Evolutionary conservation across 1,140 invertebrate species (phyloP).

Genomic region (Drosophila murphyi): DNA sequence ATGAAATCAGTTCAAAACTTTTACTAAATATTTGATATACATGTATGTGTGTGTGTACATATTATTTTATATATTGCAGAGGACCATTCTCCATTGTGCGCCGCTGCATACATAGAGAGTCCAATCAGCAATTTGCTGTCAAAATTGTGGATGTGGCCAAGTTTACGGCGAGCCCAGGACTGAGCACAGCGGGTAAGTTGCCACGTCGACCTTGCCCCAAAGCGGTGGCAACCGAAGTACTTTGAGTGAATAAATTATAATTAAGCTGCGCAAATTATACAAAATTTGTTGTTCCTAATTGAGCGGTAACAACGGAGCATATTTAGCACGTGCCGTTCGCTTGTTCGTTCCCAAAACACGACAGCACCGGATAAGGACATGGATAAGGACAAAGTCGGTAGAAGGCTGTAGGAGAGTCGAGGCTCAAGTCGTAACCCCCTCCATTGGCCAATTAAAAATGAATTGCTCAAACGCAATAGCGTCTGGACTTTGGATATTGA

Average conservation of each 20-base stretch:
- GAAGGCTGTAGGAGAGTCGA: background rate
- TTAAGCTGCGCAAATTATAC: conserved; percentile 80
- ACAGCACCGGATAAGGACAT: background rate
- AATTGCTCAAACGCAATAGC: conserved; percentile 73
- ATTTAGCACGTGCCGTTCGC: conserved; percentile 38
- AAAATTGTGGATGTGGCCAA: conserved; percentile 99
- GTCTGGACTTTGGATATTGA: conserved; percentile 62
- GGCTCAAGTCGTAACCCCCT: conserved; percentile 16
- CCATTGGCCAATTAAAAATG: conserved; percentile 70
- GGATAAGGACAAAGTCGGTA: too few relatives aligned
- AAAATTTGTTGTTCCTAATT: conserved; percentile 74
- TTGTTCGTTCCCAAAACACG: background rate
- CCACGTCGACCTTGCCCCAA: conserved; percentile 44
- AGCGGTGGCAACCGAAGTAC: conserved; percentile 8
- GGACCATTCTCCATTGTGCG: conserved; percentile 98
- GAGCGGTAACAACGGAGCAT: conserved; percentile 50
- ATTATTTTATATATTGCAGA: conserved; percentile 88
- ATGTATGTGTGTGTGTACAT: background rate
- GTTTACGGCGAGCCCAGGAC: conserved; percentile 97
- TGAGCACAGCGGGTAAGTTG: conserved; percentile 95
- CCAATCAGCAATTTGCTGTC: conserved; percentile 97
- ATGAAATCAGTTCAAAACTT: conserved; percentile 23
- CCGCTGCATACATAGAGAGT: conserved; percentile 97
- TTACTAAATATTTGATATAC: conserved; percentile 43
- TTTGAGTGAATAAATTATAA: conserved; percentile 80